Conservation (phyloP, 2,797 vertebrate genomes). For the Pipistrellus pygmaeus region DNA sequence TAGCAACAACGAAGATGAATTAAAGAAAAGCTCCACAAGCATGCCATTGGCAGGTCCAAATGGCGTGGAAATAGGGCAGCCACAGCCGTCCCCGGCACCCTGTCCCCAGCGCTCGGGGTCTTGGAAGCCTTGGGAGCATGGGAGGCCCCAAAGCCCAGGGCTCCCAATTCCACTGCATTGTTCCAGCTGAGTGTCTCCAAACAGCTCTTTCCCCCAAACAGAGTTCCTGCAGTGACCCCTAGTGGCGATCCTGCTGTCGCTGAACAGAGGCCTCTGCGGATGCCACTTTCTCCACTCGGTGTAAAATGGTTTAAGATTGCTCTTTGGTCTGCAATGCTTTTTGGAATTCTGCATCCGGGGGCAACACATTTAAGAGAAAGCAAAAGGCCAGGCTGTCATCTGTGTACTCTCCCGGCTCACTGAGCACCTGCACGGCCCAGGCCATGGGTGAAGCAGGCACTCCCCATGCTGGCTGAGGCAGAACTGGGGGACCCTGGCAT, state of each 20-base stretch:
- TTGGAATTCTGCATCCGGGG: neutral
- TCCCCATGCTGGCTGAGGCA: neutral
- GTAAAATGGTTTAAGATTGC: neutral
- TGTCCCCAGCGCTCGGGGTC: neutral
- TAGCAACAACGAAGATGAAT: neutral
- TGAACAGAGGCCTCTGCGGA: neutral
- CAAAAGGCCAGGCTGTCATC: neutral
- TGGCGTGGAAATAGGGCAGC: neutral
- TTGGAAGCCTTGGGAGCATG: neutral
- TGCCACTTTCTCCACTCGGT: neutral
- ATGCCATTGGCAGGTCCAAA: neutral
- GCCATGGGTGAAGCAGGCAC: neutral
- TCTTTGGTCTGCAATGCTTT: neutral
- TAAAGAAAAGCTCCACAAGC: neutral
- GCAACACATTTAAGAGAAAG: neutral
- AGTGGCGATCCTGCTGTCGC: constrained; percentile 16
- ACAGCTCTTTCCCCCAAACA: neutral
- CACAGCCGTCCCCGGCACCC: neutral
- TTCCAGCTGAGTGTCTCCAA: neutral
- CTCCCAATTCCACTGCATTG: fast-evolving
- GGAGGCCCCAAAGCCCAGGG: neutral
- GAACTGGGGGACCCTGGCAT: neutral
- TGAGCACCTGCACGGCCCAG: neutral
- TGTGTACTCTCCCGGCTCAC: neutral
- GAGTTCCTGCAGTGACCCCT: constrained; percentile 63